Evolutionary conservation across 1,140 invertebrate species (phyloP).

Genomic region (Penaeus chinensis): DNA sequence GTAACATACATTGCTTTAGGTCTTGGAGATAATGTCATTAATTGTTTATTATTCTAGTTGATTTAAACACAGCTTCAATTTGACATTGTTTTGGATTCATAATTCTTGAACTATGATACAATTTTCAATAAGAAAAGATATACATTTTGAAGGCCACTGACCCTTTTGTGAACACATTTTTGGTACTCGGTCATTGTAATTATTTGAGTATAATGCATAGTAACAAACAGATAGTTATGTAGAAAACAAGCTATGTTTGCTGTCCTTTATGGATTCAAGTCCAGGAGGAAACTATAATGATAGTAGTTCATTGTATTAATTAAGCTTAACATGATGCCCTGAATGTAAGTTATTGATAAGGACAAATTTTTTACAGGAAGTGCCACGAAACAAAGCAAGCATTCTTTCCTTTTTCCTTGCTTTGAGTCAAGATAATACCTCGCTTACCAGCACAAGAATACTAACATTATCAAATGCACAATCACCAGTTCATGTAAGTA

Average conservation of each 20-base stretch:
- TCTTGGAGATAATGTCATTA: too few relatives aligned
- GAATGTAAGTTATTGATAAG: neutral
- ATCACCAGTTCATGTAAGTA: conserved; percentile 23
- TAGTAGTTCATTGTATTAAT: neutral
- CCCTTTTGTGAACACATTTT: too few relatives aligned
- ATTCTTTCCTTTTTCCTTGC: conserved; percentile 56
- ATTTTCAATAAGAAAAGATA: too few relatives aligned
- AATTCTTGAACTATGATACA: too few relatives aligned
- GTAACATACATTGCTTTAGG: too few relatives aligned
- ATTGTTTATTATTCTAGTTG: too few relatives aligned
- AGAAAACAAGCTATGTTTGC: neutral
- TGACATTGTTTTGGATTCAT: too few relatives aligned
- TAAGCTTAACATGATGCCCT: neutral
- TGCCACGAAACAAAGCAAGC: conserved; percentile 54
- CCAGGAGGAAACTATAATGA: neutral
- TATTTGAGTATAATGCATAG: neutral
- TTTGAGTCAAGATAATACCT: conserved; percentile 46
- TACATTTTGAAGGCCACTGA: too few relatives aligned
- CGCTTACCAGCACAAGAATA: neutral
- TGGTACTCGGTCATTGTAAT: too few relatives aligned
- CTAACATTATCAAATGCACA: neutral
- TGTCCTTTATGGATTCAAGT: conserved; percentile 11
- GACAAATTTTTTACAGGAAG: conserved; percentile 37
- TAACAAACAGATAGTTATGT: neutral
- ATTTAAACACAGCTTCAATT: too few relatives aligned